Percentiles rank a stretch among this genome's conserved stretches.
These are phyloP conservation scores for Halocynthia aurantium DNA, from an alignment of 23 tunicate genomes.

Conservation along the genomic window DNA sequence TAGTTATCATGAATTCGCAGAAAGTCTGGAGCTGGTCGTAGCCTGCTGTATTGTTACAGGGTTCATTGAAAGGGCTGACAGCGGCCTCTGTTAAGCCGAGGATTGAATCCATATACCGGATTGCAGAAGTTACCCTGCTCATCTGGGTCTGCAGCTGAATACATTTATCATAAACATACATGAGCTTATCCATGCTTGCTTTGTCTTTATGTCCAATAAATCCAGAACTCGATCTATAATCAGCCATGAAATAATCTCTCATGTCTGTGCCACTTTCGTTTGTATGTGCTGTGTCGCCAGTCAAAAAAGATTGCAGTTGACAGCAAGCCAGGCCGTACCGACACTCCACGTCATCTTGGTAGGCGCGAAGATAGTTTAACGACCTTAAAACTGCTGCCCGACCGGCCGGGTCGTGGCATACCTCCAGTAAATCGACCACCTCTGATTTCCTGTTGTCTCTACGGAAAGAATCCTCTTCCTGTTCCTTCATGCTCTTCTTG, in stretches of 20 bases:
- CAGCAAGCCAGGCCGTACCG: constrained; percentile 2
- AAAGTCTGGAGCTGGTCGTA: constrained; percentile 2
- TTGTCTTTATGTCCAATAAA: background rate
- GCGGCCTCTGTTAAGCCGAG: background rate
- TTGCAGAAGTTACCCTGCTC: constrained; percentile 1
- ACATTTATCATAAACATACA: constrained; percentile 5
- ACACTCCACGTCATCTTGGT: constrained; percentile 7
- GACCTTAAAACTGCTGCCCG: background rate
- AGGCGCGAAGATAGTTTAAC: background rate
- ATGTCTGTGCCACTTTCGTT: background rate
- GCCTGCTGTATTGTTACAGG: background rate
- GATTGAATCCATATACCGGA: constrained; percentile 5
- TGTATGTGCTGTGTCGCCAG: background rate
- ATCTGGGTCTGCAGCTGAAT: background rate
- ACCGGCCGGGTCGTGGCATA: background rate
- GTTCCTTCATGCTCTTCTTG: constrained; percentile 4
- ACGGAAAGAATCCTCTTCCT: background rate
- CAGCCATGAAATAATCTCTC: background rate
- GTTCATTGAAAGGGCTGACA: background rate
- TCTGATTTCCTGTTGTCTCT: background rate
- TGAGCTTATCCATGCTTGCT: background rate
- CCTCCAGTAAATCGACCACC: background rate
- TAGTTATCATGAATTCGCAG: constrained; percentile 15
- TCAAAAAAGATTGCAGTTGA: constrained; percentile 6
- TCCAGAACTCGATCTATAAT: background rate